phyloP scores from a whole-genome alignment of 1,140 invertebrate species.

The Teleopsis dalmanni region DNA sequence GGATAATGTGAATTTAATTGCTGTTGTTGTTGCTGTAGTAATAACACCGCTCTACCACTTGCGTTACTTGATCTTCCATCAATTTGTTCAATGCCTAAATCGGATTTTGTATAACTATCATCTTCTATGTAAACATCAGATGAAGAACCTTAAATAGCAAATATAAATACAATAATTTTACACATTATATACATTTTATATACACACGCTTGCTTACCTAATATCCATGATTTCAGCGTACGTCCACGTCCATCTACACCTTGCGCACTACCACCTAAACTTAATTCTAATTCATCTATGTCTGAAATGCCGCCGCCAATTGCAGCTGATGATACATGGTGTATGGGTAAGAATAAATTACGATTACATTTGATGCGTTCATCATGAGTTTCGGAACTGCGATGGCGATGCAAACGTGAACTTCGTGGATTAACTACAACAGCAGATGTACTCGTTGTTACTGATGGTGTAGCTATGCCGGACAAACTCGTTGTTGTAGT shows the following conservation, averaged over 20 bases:
- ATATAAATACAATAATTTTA: background rate
- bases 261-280: slow-evolving; percentile 22
- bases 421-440: slow-evolving; percentile 5
- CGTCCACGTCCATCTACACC: slow-evolving; percentile 19
- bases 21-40: slow-evolving; percentile 20
- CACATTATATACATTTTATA: background rate
- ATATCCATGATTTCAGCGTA: slow-evolving; percentile 32
- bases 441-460: background rate
- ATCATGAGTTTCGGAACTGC: slow-evolving; percentile 40
- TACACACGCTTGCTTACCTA: slow-evolving; percentile 18
- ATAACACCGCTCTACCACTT: background rate
- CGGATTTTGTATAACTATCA: slow-evolving; percentile 41
- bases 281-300: slow-evolving; percentile 32
- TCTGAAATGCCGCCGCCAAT: slow-evolving; percentile 17
- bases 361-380: slow-evolving; percentile 35
- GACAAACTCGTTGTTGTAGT: background rate
- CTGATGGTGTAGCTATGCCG: background rate
- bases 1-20: slow-evolving; percentile 19
- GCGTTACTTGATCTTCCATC: background rate
- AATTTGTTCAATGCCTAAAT: slow-evolving; percentile 35
- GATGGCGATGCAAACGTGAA: slow-evolving; percentile 33
- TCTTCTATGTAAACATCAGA: slow-evolving; percentile 42
- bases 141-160: slow-evolving; percentile 24
- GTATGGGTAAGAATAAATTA: slow-evolving; percentile 28
- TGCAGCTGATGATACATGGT: slow-evolving; percentile 20